Evolutionary conservation across 2,797 vertebrate species (phyloP).

Genomic region (Lagocephalus sceleratus): DNA sequence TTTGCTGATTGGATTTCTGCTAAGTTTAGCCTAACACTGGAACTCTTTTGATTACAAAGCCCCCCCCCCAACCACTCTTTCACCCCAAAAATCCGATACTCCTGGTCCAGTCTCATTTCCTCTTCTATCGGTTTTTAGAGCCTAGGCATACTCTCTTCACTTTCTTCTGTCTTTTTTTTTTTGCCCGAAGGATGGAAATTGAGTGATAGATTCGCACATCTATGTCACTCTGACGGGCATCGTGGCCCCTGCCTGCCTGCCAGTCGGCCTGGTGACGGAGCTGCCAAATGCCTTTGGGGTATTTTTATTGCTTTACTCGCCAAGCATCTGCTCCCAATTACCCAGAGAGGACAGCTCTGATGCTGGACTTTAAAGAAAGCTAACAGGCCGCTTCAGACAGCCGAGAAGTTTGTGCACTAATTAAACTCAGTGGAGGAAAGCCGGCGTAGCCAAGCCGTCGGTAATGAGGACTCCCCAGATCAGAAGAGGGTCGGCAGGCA

Average conservation of each 20-base stretch:
- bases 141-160: slow-evolving; percentile 50
- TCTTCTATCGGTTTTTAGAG: slow-evolving; percentile 50
- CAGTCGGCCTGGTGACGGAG: slow-evolving; percentile 52
- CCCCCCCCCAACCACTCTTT: slow-evolving; percentile 33
- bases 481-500: slow-evolving; percentile 62
- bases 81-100: slow-evolving; percentile 43
- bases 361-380: slow-evolving; percentile 71
- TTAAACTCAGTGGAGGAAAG: slow-evolving; percentile 77
- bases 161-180: slow-evolving; percentile 43
- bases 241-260: slow-evolving; percentile 60
- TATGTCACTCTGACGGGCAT: slow-evolving; percentile 68
- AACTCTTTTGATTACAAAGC: slow-evolving; percentile 57
- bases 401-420: slow-evolving; percentile 76
- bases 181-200: slow-evolving; percentile 29
- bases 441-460: slow-evolving; percentile 59
- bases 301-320: slow-evolving; percentile 76
- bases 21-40: slow-evolving; percentile 67
- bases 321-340: slow-evolving; percentile 82
- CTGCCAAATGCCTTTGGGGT: slow-evolving; percentile 74
- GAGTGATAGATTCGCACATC: slow-evolving; percentile 57
- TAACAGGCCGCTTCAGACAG: slow-evolving; percentile 71
- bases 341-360: slow-evolving; percentile 74
- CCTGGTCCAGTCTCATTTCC: slow-evolving; percentile 62
- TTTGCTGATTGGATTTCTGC: slow-evolving; percentile 75
- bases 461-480: slow-evolving; percentile 75